Evolutionary conservation across 2,797 vertebrate genomes (phyloP), one percentile per base, ranked within the genome.

Genomic region (Thalassophryne amazonica): DNA sequence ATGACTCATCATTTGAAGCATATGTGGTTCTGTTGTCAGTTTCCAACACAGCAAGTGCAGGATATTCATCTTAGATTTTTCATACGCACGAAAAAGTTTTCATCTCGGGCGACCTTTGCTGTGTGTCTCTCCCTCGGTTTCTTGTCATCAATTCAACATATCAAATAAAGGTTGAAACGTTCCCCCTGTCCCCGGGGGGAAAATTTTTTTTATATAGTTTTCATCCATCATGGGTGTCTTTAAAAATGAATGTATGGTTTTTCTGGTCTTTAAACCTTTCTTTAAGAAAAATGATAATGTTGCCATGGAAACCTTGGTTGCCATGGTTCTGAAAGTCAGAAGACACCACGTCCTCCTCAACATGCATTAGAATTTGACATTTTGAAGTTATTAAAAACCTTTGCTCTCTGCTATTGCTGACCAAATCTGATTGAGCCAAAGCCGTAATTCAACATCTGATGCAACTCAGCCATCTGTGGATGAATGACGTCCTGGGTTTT

Each of bases 361-460:
- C 35, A 18, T 6, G 6, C 48, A 56, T 79, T 73, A 55, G 28
- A 64, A 62, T 53, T 48, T 73, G 66, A 77, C 69, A 78, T 78
- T 80, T 73, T 62, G 27, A 64, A 38, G 49, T 66, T 71, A 76
- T 75, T 73, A 73, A 73, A 70, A 50, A 46, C 23, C 34, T 27
- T 40, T 23, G 40, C 20, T 23, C 35, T 28, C n/a, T 30, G 1
- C 23, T 5, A 1, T 40, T 47, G 32, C 69, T 74, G 64, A 73
- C 61, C 46, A 46, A 2, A 58, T 33, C 12, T 32, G 55, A 64
- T 59, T 36, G 51, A 68, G 67, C 61, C 30, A 5, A 14, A 10
- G 4, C 24, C 10, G 1, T 60, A 68, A 65, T 73, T 75, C 56
- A 59, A 14, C 51, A 41, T 49, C 31, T 36, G 39, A 54, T 28